Percentiles rank a stretch among this genome's conserved stretches.
phyloP scores from a whole-genome alignment of 2,888 invertebrate species.

The Andrena flavipes region DNA sequence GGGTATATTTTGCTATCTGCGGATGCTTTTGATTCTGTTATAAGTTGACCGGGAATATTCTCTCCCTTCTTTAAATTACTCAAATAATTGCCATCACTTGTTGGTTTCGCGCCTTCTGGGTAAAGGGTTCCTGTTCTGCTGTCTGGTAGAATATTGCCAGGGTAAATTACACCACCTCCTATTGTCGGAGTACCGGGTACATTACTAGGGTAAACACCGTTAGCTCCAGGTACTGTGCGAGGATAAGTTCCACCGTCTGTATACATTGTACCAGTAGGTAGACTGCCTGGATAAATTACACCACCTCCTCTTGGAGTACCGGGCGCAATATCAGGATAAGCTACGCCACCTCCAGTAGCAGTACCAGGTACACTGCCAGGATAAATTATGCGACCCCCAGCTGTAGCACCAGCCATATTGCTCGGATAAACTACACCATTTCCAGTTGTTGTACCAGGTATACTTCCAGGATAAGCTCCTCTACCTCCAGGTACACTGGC shows the following conservation, averaged over 20 bases:
- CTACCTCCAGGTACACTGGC: slow-evolving; percentile 39
- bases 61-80: no score
- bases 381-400: slow-evolving; percentile 20
- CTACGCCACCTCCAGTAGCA: slow-evolving; percentile 36
- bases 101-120: no score
- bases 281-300: neutral
- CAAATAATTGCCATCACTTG: no score
- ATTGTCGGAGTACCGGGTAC: slow-evolving; percentile 29
- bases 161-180: slow-evolving; percentile 53
- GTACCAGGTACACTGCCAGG: slow-evolving; percentile 37
- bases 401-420: slow-evolving; percentile 12
- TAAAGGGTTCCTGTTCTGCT: neutral
- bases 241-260: slow-evolving; percentile 49
- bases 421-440: neutral
- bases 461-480: neutral
- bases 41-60: slow-evolving; percentile 8
- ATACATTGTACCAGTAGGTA: slow-evolving; percentile 28
- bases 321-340: slow-evolving; percentile 49
- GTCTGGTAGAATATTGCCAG: slow-evolving; percentile 25
- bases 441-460: slow-evolving; percentile 21
- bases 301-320: slow-evolving; percentile 6
- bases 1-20: slow-evolving; percentile 31
- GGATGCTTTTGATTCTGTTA: slow-evolving; percentile 41
- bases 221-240: slow-evolving; percentile 40
- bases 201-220: neutral